A percentile compares a stretch with the other conserved stretches of the same genome.
Conservation (phyloP, 2,888 invertebrate genomes). For the Tenthredo amoena region DNA sequence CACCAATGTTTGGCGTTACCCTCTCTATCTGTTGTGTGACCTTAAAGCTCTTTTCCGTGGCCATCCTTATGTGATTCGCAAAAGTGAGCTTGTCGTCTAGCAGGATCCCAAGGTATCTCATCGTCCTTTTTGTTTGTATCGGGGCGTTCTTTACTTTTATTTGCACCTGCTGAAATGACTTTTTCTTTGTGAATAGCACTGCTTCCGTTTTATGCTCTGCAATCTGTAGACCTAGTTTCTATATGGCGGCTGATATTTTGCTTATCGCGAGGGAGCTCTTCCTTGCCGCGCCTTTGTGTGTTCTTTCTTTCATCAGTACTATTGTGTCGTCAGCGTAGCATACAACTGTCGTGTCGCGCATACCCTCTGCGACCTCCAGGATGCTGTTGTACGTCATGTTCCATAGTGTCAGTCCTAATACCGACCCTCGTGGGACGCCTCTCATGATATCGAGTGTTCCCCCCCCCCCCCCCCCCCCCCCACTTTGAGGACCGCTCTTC, state of each 20-base stretch:
- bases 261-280: not conserved
- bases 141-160: no score
- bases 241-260: not conserved
- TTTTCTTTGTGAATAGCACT: no score
- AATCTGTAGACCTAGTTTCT: not conserved
- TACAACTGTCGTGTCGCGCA: not conserved
- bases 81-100: no score
- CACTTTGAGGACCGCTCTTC: not conserved
- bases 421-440: not conserved
- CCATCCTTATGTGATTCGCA: no score
- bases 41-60: no score
- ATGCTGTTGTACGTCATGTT: not conserved
- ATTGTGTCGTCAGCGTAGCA: not conserved
- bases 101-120: no score
- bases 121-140: no score
- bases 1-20: no score
- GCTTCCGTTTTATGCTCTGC: slow-evolving; percentile 39
- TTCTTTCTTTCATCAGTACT: not conserved
- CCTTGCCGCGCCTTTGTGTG: not conserved
- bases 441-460: not conserved
- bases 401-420: not conserved
- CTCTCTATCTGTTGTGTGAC: no score
- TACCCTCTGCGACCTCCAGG: not conserved
- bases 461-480: not conserved
- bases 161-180: no score